phyloP scores from a whole-genome alignment of 2,113 vertebrate genomes.

The Proteles cristata region DNA sequence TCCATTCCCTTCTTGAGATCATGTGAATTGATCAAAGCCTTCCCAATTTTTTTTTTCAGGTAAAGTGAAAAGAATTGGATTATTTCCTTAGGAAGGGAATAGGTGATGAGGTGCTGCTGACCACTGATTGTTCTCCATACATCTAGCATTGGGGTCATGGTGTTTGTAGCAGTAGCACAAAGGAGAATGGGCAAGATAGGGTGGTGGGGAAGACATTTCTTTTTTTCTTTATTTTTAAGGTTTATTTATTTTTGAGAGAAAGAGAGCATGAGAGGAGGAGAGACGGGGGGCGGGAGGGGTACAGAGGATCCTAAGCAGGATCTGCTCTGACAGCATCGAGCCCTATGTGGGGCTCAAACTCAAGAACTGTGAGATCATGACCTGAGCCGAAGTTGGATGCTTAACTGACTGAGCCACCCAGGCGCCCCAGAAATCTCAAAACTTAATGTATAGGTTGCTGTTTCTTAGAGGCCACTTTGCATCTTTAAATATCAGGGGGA shows the following conservation, averaged over 20 bases:
- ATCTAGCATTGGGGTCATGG: accelerated
- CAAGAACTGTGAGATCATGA: no score
- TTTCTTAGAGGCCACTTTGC: not conserved
- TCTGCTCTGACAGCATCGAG: no score
- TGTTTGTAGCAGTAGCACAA: not conserved
- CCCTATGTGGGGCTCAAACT: no score
- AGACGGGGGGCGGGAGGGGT: no score
- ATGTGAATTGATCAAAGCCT: not conserved
- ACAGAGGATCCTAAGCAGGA: no score
- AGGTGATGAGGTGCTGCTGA: not conserved
- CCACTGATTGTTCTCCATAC: no score
- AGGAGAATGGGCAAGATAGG: not conserved
- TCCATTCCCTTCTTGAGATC: not conserved
- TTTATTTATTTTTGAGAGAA: no score
- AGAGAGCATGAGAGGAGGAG: no score
- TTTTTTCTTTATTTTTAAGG: no score
- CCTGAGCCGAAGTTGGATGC: no score
- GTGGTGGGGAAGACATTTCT: not conserved
- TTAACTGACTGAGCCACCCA: no score
- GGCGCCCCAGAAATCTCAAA: not conserved
- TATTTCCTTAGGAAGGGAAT: not conserved
- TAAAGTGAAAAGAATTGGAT: not conserved
- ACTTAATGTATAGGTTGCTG: not conserved
- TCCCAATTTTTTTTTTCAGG: not conserved
- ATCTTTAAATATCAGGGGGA: not conserved